phyloP scores from a whole-genome alignment of 2,113 vertebrate genomes.

The Pionites leucogaster region DNA sequence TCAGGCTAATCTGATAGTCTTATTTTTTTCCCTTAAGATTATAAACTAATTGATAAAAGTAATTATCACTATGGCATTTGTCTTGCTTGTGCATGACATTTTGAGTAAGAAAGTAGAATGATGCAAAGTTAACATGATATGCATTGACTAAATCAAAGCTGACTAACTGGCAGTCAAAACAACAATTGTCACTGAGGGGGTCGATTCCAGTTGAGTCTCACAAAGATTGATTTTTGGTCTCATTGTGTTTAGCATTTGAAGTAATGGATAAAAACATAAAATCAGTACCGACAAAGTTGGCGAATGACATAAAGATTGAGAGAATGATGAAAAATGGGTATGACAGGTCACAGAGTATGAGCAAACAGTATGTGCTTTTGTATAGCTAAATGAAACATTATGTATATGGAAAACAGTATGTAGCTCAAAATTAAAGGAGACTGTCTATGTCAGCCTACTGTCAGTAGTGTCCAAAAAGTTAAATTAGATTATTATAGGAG shows the following conservation, averaged over 20 bases:
- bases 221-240: not conserved
- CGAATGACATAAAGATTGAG: not conserved
- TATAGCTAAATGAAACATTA: not conserved
- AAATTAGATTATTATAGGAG: not conserved
- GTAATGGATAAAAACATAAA: not conserved
- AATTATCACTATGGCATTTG: not conserved
- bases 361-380: not conserved
- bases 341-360: not conserved
- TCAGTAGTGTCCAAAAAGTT: not conserved
- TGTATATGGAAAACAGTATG: not conserved
- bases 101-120: not conserved
- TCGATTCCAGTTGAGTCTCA: not conserved
- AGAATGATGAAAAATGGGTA: not conserved
- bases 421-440: not conserved
- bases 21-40: not conserved
- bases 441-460: not conserved
- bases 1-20: not conserved
- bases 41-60: not conserved
- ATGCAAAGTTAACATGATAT: not conserved
- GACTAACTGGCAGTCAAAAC: not conserved
- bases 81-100: not conserved
- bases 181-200: not conserved
- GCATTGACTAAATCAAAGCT: not conserved
- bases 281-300: not conserved
- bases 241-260: not conserved